Conservation (phyloP, 2,888 invertebrate genomes). For the Maniola hyperantus region DNA sequence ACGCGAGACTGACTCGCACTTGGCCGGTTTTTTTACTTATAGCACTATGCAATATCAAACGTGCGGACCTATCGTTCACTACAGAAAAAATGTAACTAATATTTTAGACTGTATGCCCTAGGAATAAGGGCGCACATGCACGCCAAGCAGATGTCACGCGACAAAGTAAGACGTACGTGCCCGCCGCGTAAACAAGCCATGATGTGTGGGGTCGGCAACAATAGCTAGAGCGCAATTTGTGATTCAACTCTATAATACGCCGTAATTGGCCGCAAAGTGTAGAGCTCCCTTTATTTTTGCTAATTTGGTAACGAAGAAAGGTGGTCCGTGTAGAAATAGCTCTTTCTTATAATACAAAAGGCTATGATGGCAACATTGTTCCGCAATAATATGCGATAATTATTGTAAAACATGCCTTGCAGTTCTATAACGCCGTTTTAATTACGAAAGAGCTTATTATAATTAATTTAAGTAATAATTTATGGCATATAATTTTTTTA, state of each 20-base stretch:
- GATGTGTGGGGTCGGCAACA: constrained; percentile 79
- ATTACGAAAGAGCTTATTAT: background rate
- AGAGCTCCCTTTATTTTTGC: constrained; percentile 50
- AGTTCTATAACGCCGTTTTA: constrained; percentile 1
- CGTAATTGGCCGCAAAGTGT: constrained; percentile 58
- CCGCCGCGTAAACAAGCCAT: constrained; percentile 72
- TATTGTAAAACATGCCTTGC: constrained; percentile 10
- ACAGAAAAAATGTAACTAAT: constrained; percentile 9
- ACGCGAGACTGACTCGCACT: no score
- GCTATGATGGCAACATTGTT: constrained; percentile 42
- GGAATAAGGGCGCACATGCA: constrained; percentile 43
- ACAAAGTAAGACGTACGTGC: constrained; percentile 81
- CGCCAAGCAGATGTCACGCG: constrained; percentile 68
- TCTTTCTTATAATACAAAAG: constrained; percentile 42
- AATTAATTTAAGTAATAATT: background rate
- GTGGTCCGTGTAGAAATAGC: constrained; percentile 48
- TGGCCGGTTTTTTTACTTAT: no score
- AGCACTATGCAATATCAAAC: background rate
- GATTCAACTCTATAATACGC: constrained; percentile 73
- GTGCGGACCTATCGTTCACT: background rate
- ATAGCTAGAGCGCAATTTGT: constrained; percentile 77
- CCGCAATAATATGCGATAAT: constrained; percentile 36
- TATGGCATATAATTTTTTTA: no score
- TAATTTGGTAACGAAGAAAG: constrained; percentile 53
- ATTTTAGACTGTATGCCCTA: constrained; percentile 47